Evolutionary conservation across 2,113 vertebrate genomes (phyloP), one percentile per base, ranked within the genome.

Genomic region (Poeciliopsis prolifica): DNA sequence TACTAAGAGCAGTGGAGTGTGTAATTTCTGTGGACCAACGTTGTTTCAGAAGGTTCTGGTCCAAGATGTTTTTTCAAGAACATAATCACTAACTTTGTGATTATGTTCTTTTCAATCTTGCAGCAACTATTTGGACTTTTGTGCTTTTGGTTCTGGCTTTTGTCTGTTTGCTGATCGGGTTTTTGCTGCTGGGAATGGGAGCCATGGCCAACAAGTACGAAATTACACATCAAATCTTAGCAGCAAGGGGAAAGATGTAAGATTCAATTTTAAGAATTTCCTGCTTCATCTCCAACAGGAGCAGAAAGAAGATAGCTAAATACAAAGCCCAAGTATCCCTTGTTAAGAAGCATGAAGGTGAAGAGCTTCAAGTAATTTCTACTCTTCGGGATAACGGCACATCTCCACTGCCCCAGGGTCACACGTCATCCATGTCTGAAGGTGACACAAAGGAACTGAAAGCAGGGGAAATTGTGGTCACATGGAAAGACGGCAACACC

Each of bases 91-190:
- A 24, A 58, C 22, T 58, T 24, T 58, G 51, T n/a, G 24, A 24
- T 24, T 7, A n/a, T 24, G 7, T 13, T 79, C 26, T 72, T 79
- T 3, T 28, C 77, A 6, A 22, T 70, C 51, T 88, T 72, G 17
- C 89, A 98, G 97, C 93, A 0, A 90, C 94, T 4, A 63, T 82
- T 0, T 98, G 97, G 97, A 96, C 93, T 69, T 95, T 94, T 60
- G 94, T 94, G 0, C 69, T 97, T 31, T 92, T 98, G 11, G 94
- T 17, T 0, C 82, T 97, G 69, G 89, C 94, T 0, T 88, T 90
- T 0, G 1, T 90, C 2, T 93, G 92, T 66, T 80, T 96, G 1
- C 72, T 93, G 15, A 68, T 96, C 68, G 96, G 97, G 5, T 88
- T 95, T 2, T 2, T 95, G 71, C 94, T 99, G 74, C 77, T 98